phyloP scores from a whole-genome alignment of 2,113 vertebrate species.

The Sphyrna mokarran region DNA sequence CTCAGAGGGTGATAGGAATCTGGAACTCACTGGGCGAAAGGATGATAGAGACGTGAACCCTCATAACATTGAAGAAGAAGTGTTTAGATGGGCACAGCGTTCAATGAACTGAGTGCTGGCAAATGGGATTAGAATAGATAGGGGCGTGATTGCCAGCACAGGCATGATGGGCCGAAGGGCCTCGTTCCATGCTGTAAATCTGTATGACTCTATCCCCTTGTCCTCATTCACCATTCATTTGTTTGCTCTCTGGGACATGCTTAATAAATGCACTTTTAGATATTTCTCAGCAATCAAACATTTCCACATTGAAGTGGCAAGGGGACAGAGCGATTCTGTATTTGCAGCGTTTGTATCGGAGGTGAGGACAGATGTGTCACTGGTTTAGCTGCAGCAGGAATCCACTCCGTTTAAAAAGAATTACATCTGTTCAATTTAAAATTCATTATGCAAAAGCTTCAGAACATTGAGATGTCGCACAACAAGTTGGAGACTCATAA shows the following conservation, averaged over 20 bases:
- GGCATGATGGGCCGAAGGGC: too few relatives aligned
- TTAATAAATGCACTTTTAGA: background rate
- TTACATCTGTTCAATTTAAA: conserved; percentile 9
- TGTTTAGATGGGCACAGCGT: too few relatives aligned
- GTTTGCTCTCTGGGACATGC: background rate
- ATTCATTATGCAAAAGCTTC: background rate
- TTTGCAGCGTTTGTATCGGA: background rate
- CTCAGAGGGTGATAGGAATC: too few relatives aligned
- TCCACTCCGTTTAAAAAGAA: background rate
- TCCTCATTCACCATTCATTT: too few relatives aligned
- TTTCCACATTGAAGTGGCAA: background rate
- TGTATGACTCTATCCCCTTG: too few relatives aligned
- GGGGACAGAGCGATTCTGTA: background rate
- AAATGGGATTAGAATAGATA: too few relatives aligned
- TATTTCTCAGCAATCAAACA: background rate
- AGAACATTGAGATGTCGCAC: background rate
- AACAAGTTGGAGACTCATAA: background rate
- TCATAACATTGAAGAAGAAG: too few relatives aligned
- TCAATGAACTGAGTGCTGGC: too few relatives aligned
- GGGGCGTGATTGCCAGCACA: too few relatives aligned
- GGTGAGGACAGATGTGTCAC: background rate
- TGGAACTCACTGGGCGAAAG: too few relatives aligned
- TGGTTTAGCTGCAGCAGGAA: background rate
- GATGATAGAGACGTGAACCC: too few relatives aligned
- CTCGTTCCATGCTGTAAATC: too few relatives aligned